Conservation (phyloP, 2,888 invertebrate species). For the Scrobipalpa costella region DNA sequence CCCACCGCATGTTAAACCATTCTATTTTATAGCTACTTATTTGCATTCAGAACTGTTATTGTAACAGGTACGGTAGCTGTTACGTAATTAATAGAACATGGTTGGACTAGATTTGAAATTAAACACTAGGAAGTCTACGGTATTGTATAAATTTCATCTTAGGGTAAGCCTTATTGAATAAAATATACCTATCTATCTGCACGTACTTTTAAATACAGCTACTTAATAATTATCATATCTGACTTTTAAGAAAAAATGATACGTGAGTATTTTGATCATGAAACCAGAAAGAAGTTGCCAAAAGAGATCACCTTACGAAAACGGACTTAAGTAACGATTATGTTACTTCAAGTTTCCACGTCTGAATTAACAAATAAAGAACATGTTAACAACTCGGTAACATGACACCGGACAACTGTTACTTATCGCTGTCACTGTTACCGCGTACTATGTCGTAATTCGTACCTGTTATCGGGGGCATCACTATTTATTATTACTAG, state of each 20-base stretch:
- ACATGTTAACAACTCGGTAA: background rate
- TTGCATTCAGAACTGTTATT: conserved; percentile 4
- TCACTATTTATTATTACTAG: conserved; percentile 39
- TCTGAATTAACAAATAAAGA: background rate
- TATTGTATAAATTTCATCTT: background rate
- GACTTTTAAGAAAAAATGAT: too few relatives aligned
- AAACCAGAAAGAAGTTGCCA: too few relatives aligned
- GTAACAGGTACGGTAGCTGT: conserved; percentile 10
- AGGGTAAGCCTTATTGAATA: background rate
- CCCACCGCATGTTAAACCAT: background rate
- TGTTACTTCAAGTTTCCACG: background rate
- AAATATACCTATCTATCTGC: too few relatives aligned
- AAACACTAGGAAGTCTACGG: conserved; percentile 4
- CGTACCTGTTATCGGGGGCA: background rate
- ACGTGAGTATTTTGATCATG: too few relatives aligned
- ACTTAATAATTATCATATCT: too few relatives aligned
- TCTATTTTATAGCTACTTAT: background rate
- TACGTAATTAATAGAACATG: conserved; percentile 12
- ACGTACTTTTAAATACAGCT: too few relatives aligned
- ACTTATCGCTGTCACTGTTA: conserved; percentile 6
- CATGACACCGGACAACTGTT: background rate
- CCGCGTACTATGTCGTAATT: conserved; percentile 4
- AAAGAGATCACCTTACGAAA: background rate
- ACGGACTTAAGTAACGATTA: background rate
- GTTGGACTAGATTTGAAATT: background rate